Conservation (phyloP, 2,797 vertebrate species). For the Todus mexicanus region DNA sequence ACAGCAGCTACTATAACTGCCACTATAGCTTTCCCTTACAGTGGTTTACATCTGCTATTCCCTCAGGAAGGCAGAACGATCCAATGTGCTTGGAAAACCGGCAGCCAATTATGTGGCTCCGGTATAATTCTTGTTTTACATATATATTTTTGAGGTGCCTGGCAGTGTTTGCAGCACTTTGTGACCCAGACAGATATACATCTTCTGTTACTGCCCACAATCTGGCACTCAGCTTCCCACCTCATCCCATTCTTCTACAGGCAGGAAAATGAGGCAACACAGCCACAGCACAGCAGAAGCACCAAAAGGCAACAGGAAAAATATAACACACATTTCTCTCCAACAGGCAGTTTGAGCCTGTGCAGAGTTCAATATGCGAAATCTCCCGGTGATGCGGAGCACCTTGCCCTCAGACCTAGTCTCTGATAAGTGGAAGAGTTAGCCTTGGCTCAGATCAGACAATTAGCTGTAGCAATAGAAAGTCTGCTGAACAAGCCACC, state of each 20-base stretch:
- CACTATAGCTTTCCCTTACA: background rate
- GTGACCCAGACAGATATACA: background rate
- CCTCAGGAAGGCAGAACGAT: background rate
- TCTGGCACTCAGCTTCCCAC: background rate
- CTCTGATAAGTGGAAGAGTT: background rate
- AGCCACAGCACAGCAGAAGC: background rate
- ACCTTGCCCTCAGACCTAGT: background rate
- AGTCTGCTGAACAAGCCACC: background rate
- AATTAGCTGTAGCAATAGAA: background rate
- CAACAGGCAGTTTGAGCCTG: accelerated
- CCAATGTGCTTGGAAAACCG: background rate
- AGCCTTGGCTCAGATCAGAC: background rate
- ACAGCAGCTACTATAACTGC: background rate
- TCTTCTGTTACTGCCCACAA: background rate
- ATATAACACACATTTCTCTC: background rate
- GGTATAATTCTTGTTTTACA: background rate
- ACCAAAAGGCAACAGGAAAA: background rate
- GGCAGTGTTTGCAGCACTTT: background rate
- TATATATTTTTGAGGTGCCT: background rate
- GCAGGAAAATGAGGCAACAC: background rate
- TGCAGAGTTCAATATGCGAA: background rate
- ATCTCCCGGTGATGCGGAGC: background rate
- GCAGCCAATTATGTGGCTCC: background rate
- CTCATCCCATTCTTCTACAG: background rate
- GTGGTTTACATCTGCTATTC: background rate